These are phyloP conservation scores for Panthera uncia DNA, from an alignment of 2,113 vertebrate genomes.

Conservation along the genomic window DNA sequence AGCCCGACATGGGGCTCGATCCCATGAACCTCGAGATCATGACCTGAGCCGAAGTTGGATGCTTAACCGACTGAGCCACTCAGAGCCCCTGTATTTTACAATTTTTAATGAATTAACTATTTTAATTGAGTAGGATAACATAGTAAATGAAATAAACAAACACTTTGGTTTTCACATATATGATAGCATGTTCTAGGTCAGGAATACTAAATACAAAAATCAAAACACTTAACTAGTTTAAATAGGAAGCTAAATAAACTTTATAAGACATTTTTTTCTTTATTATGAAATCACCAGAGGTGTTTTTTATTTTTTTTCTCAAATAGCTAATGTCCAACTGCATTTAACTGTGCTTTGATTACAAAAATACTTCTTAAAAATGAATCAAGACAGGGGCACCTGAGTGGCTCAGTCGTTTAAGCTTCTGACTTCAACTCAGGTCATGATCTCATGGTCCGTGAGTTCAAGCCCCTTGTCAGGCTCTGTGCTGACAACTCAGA, in stretches of 20 bases:
- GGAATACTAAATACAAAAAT: not conserved
- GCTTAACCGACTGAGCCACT: too few species aligned
- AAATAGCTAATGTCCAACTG: not conserved
- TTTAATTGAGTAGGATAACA: not conserved
- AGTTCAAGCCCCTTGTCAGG: too few species aligned
- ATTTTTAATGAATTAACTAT: slow-evolving; percentile 25
- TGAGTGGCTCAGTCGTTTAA: too few species aligned
- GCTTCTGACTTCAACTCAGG: too few species aligned
- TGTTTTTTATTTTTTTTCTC: not conserved
- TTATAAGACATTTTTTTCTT: not conserved
- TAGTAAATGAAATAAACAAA: not conserved
- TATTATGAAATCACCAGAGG: not conserved
- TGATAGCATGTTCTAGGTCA: not conserved
- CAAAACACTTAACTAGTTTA: not conserved
- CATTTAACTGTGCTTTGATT: not conserved
- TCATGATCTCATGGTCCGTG: too few species aligned
- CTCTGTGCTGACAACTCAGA: too few species aligned
- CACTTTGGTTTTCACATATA: not conserved
- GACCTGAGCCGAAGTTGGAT: too few species aligned
- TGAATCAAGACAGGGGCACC: not conserved
- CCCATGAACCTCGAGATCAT: too few species aligned
- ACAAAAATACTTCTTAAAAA: not conserved
- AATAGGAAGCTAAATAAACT: not conserved
- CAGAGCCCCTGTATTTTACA: not conserved
- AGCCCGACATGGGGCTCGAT: too few species aligned